Evolutionary conservation across 1,140 invertebrate genomes (phyloP), one percentile per base, ranked within the genome.

Genomic region (Bombus superbus): DNA sequence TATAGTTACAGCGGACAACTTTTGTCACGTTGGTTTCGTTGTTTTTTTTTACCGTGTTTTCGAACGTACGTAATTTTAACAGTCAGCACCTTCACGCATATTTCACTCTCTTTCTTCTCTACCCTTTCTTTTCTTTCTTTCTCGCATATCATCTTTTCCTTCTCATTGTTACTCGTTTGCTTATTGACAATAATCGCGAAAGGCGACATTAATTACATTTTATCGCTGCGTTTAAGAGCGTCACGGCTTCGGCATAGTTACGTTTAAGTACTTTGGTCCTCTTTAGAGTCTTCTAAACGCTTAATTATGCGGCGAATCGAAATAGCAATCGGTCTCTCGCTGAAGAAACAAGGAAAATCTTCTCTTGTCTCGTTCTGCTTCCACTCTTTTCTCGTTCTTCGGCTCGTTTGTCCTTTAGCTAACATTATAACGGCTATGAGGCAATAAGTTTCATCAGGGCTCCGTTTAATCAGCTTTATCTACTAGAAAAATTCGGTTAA

Each of bases 221-320:
- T 89, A 89, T 73, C 72, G 72, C 76, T 79, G 88, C n/a, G 38
- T 38, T 85, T 79, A 88, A 88, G 72, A 66, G 68, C 81, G 75
- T 69, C 75, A 66, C 69, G 42, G 75, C 68, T 32, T 77, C 79
- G 78, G 80, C 84, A 81, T 89, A 86, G 84, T 89, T 86, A 89
- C 71, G 80, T 85, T 89, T 89, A 89, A 89, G 87, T 78, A 89
- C 80, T 88, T 89, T 89, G 88, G 88, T 89, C 88, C 88, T 89
- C 85, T 89, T 83, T 86, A 85, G 88, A 89, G 84, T 89, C 80
- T 89, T 89, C 83, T 84, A 80, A 79, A 85, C 68, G 38, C 42
- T 85, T 85, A 85, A 85, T 80, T 64, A 80, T 32, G 68, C 53
- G 74, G 44, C 47, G 74, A 40, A 47, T 64, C 57, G 75, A 78